These are phyloP conservation scores for Pteronotus mesoamericanus DNA, from an alignment of 2,797 vertebrate species.

Conservation along the genomic window DNA sequence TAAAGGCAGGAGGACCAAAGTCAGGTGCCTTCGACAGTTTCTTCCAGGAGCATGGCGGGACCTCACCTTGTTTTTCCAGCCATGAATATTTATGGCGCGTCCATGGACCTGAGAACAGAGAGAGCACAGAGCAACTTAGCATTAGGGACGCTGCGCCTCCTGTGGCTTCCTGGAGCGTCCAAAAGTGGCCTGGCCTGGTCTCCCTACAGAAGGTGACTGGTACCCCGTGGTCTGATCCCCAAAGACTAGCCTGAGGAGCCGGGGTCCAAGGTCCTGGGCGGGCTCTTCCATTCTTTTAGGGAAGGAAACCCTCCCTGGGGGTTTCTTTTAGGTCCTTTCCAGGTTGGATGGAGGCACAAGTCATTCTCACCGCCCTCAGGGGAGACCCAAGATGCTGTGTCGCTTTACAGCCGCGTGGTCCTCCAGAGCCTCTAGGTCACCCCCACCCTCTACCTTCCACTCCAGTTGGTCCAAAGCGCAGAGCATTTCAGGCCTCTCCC, in stretches of 20 bases:
- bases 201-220: background rate
- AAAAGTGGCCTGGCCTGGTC: background rate
- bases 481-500: background rate
- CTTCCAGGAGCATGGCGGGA: background rate
- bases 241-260: no score
- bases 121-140: background rate
- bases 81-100: background rate
- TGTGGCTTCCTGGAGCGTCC: background rate
- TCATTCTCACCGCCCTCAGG: background rate
- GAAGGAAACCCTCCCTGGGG: background rate
- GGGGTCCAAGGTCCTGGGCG: background rate
- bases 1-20: background rate
- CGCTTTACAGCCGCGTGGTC: background rate
- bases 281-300: background rate
- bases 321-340: background rate
- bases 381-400: no score
- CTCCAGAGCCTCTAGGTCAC: background rate
- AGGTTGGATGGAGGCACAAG: background rate
- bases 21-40: background rate
- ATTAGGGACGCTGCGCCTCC: accelerated
- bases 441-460: background rate
- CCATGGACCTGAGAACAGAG: background rate
- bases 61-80: background rate
- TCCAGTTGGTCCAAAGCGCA: no score
- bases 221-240: background rate